Evolutionary conservation across 2,797 vertebrate species (phyloP).

Genomic region (Chlorospingus semifuscus): DNA sequence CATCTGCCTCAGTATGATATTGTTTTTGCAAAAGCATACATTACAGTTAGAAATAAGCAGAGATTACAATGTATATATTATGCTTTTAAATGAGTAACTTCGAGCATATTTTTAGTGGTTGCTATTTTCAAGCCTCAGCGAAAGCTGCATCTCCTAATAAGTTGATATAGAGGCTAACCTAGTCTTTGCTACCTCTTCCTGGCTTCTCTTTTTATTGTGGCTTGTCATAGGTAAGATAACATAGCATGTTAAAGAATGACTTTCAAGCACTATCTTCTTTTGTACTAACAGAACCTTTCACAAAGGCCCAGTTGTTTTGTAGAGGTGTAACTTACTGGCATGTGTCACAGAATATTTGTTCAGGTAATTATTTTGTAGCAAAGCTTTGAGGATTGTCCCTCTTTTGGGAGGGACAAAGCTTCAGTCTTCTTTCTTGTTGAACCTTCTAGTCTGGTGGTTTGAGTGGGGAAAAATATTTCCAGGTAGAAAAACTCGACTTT

Average conservation of each 20-base stretch:
- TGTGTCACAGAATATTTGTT: background rate
- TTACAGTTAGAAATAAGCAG: background rate
- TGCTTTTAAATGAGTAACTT: background rate
- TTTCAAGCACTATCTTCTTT: background rate
- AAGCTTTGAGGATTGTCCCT: background rate
- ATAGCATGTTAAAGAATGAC: background rate
- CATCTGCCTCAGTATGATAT: background rate
- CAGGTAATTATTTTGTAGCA: background rate
- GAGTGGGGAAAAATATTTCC: accelerated
- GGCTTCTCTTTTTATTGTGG: background rate
- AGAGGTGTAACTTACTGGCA: background rate
- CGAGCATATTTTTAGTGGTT: background rate
- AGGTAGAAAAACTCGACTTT: background rate
- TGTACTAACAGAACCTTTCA: background rate
- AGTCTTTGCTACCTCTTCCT: background rate
- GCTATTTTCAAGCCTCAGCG: background rate
- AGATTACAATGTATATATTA: background rate
- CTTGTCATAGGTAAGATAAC: background rate
- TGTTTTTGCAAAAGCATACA: background rate
- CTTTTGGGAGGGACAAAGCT: background rate
- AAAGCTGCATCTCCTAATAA: background rate
- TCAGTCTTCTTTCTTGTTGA: background rate
- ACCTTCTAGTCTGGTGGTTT: background rate
- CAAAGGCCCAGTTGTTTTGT: background rate
- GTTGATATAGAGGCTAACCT: background rate